These are phyloP conservation scores for Pseudopleuronectes americanus DNA, from an alignment of 2,797 vertebrate species.

Conservation along the genomic window DNA sequence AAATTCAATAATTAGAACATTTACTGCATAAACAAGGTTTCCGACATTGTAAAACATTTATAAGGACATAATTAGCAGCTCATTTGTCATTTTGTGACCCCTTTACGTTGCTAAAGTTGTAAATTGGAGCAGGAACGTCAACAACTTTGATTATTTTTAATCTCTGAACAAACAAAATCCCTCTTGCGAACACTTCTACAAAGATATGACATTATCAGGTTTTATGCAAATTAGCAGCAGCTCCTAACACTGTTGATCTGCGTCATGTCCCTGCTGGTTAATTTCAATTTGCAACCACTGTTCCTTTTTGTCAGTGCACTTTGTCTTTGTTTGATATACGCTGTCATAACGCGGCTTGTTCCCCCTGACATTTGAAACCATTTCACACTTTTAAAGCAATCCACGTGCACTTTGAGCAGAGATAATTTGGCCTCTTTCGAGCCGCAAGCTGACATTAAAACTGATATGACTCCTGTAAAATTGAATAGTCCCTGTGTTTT, in stretches of 20 bases:
- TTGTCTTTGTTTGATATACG: slow-evolving; percentile 19
- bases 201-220: slow-evolving; percentile 40
- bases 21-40: too few species aligned
- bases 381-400: neutral
- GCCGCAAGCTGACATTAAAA: neutral
- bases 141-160: slow-evolving; percentile 11
- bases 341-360: slow-evolving; percentile 7
- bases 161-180: slow-evolving; percentile 27
- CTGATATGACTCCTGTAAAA: neutral
- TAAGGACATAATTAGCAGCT: neutral
- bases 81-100: neutral
- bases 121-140: slow-evolving; percentile 9
- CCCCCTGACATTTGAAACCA: slow-evolving; percentile 16
- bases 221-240: slow-evolving; percentile 40
- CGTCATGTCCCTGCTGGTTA: slow-evolving; percentile 22
- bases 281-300: slow-evolving; percentile 23
- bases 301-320: slow-evolving; percentile 12
- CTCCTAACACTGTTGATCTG: slow-evolving; percentile 12
- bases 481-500: neutral
- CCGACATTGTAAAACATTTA: too few species aligned
- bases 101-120: neutral
- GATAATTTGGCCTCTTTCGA: neutral
- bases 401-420: neutral
- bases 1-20: neutral
- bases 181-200: slow-evolving; percentile 26